A percentile compares a stretch with the other conserved stretches of the same genome.
phyloP scores from a whole-genome alignment of 2,888 invertebrate genomes.

The Eumerus sabulonum region DNA sequence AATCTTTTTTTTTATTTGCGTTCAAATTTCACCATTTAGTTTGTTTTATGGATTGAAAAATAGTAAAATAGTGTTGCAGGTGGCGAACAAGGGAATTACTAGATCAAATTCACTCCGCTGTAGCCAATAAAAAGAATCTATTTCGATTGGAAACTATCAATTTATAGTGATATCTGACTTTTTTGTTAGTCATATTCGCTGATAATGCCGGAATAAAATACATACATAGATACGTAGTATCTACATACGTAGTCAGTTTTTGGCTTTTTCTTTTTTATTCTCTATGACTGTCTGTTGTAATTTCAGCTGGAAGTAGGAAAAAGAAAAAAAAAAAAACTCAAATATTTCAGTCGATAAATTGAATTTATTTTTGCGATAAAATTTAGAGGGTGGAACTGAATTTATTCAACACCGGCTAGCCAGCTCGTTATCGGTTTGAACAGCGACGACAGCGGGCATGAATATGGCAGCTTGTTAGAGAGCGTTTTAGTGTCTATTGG shows the following conservation, averaged over 20 bases:
- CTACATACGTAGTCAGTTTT: background rate
- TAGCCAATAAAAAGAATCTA: slow-evolving; percentile 14
- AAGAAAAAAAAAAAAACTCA: slow-evolving; percentile 9
- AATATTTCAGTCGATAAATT: slow-evolving; percentile 33
- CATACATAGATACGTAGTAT: slow-evolving; percentile 27
- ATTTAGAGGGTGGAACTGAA: slow-evolving; percentile 34
- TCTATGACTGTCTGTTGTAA: background rate
- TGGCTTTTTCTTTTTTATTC: background rate
- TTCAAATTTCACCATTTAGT: slow-evolving; percentile 12
- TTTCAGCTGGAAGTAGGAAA: slow-evolving; percentile 14
- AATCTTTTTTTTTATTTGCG: slow-evolving; percentile 9
- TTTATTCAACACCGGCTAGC: background rate
- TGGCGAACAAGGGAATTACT: slow-evolving; percentile 51
- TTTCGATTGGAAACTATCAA: slow-evolving; percentile 34
- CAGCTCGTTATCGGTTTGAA: no score
- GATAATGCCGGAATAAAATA: slow-evolving; percentile 41
- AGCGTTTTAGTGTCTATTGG: slow-evolving; percentile 29
- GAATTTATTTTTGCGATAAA: slow-evolving; percentile 39
- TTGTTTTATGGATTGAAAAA: slow-evolving; percentile 15
- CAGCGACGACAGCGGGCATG: no score
- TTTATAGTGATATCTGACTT: slow-evolving; percentile 24
- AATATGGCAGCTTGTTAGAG: slow-evolving; percentile 40
- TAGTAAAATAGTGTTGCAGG: slow-evolving; percentile 27
- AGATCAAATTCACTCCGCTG: slow-evolving; percentile 42
- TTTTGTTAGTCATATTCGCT: slow-evolving; percentile 17